Percentiles rank a stretch among this genome's conserved stretches.
These are phyloP conservation scores for Eriocheir sinensis DNA, from an alignment of 1,140 invertebrate genomes.

Conservation along the genomic window DNA sequence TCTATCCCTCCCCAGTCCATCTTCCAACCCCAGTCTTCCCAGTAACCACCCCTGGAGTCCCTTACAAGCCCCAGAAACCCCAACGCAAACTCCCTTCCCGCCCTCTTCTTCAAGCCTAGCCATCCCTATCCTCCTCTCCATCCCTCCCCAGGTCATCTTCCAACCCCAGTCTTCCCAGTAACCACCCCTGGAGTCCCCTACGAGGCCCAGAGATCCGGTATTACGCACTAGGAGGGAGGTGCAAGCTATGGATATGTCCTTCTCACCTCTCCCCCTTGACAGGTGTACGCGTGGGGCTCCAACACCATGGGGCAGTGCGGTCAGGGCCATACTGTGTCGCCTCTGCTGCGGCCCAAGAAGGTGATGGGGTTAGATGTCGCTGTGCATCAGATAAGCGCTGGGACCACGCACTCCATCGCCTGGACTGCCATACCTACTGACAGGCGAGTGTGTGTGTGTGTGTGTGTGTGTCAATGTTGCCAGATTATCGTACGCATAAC, in stretches of 20 bases:
- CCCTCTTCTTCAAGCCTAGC: too few relatives aligned
- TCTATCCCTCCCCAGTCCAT: neutral
- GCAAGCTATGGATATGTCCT: neutral
- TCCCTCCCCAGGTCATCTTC: neutral
- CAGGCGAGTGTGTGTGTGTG: constrained; percentile 80
- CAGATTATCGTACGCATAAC: too few relatives aligned
- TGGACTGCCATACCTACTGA: constrained; percentile 86
- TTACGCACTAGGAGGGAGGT: neutral
- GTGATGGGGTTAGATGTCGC: constrained; percentile 85
- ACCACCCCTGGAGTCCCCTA: neutral
- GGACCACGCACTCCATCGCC: constrained; percentile 87
- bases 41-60: too few relatives aligned
- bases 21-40: neutral
- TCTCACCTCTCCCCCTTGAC: constrained; percentile 81
- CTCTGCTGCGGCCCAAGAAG: constrained; percentile 85
- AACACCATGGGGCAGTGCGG: constrained; percentile 89
- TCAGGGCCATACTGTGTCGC: constrained; percentile 86
- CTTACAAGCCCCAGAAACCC: neutral
- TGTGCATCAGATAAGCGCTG: constrained; percentile 87
- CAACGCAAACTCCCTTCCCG: too few relatives aligned
- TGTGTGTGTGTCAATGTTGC: neutral
- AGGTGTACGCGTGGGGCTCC: constrained; percentile 87
- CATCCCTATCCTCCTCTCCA: too few relatives aligned
- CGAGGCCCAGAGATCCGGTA: neutral
- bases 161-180: neutral